Evolutionary conservation across 2,888 invertebrate species (phyloP).

Genomic region (Hyposoter dolosus): DNA sequence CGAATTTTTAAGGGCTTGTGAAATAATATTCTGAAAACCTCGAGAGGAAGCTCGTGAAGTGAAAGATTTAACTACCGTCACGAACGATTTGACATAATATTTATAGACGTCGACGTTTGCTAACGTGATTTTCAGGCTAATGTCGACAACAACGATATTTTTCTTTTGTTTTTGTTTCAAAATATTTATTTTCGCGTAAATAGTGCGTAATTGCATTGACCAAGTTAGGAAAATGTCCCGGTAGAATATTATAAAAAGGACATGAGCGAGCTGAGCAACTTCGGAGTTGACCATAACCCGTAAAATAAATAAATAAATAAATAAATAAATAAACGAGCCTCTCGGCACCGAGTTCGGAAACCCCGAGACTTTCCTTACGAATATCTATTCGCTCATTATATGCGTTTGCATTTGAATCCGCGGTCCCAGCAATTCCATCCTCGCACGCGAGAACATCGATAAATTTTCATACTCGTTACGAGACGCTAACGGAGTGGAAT

Average conservation of each 20-base stretch:
- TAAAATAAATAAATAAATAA: slow-evolving; percentile 36
- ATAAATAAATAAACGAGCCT: slow-evolving; percentile 4
- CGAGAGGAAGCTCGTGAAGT: background rate
- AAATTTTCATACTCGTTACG: slow-evolving; percentile 79
- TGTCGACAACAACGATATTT: background rate
- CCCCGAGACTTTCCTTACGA: slow-evolving; percentile 8
- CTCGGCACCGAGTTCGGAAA: slow-evolving; percentile 25
- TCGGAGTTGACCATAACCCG: slow-evolving; percentile 30
- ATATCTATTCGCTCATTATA: slow-evolving; percentile 38
- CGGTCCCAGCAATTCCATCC: slow-evolving; percentile 51
- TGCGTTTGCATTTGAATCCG: slow-evolving; percentile 27
- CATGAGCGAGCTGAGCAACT: slow-evolving; percentile 5
- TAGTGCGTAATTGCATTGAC: slow-evolving; percentile 32
- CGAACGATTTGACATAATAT: slow-evolving; percentile 43
- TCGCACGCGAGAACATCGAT: slow-evolving; percentile 75
- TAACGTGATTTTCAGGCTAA: slow-evolving; percentile 37
- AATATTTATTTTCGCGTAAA: slow-evolving; percentile 21
- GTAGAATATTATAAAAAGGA: slow-evolving; percentile 25
- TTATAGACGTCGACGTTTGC: slow-evolving; percentile 31
- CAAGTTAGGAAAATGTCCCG: background rate
- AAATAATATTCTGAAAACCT: background rate
- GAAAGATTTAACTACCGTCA: slow-evolving; percentile 35
- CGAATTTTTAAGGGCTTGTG: background rate
- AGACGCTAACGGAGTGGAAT: slow-evolving; percentile 63
- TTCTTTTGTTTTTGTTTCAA: background rate